Percentiles rank a stretch among this genome's conserved stretches.
Evolutionary conservation across 1,140 invertebrate genomes (phyloP).

Genomic region (Drosophila kohkoa): DNA sequence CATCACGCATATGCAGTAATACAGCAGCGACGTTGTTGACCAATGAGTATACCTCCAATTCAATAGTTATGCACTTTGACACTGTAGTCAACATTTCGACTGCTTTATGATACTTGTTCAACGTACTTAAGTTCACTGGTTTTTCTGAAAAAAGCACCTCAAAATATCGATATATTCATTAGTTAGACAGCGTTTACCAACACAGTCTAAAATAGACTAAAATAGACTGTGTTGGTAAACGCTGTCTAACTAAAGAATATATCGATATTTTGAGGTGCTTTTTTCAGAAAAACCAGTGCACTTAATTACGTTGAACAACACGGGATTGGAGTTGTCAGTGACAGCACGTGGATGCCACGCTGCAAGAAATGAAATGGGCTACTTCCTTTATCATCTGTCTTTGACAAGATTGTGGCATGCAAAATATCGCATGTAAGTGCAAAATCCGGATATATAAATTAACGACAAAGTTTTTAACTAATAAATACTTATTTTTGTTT

Average conservation of each 20-base stretch:
- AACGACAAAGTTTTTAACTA: too few relatives aligned
- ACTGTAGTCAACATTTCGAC: slow-evolving; percentile 85
- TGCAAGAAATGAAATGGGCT: slow-evolving; percentile 59
- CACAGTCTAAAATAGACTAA: too few relatives aligned
- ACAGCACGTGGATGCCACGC: slow-evolving; percentile 66
- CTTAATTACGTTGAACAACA: slow-evolving; percentile 62
- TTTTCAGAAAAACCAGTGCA: slow-evolving; percentile 38
- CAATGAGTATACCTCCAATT: slow-evolving; percentile 90
- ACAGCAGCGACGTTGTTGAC: slow-evolving; percentile 89
- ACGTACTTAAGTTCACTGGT: slow-evolving; percentile 60
- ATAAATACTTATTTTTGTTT: too few relatives aligned
- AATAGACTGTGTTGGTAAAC: not conserved
- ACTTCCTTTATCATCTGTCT: slow-evolving; percentile 70
- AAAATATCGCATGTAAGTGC: slow-evolving; percentile 68
- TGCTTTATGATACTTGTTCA: slow-evolving; percentile 3
- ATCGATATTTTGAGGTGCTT: slow-evolving; percentile 1
- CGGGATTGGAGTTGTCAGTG: slow-evolving; percentile 57
- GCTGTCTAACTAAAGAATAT: not conserved
- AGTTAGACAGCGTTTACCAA: not conserved
- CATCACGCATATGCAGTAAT: slow-evolving; percentile 85
- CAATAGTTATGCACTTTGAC: slow-evolving; percentile 53
- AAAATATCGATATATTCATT: slow-evolving; percentile 1
- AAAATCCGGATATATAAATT: too few relatives aligned
- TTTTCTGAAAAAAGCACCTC: slow-evolving; percentile 32
- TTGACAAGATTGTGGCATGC: slow-evolving; percentile 58